Evolutionary conservation across 1,140 invertebrate species (phyloP), one percentile per base, ranked within the genome.

Genomic region (Cotesia chilonis): DNA sequence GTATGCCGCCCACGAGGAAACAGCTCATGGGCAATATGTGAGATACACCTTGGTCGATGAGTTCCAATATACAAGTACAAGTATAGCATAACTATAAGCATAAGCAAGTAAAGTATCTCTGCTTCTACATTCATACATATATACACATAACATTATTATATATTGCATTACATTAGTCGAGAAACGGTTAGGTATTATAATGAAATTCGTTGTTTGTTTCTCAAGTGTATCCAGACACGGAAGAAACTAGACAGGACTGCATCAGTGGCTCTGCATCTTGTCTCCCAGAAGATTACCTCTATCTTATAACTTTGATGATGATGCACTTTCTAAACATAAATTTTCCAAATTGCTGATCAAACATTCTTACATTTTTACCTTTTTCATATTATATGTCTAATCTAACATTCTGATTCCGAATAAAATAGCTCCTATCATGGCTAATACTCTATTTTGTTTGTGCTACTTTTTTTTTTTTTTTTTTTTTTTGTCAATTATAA

Each of bases 1-100:
- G 82, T 78, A 57, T 77, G 72, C 80, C 81, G 82, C 82, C 82
- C 80, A 83, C 82, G 76, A 80, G 77, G 74, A 75, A 76, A 77
- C 73, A 71, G 76, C 75, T 74, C 61, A 66, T 71, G 75, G 77
- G 63, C 70, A 71, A 51, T 65, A 17, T 14, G 12, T 20, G 60
- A 71, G 64, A 65, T 12, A 61, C 28, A 61, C 4, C n/a, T 59
- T 59, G 61, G 59, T n/a, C 35, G n/a, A 35, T 28, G 14, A 41
- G 9, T 61, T 37, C 28, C 28, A 17, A 47, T 51, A 35, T 52
- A 63, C 14, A 37, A 63, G 20, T 36, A 63, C 47, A 41, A n/a
- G 14, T 63, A 52, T 51, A 63, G 28, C 28, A 28, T 28, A 28
- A 28, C 28, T 28, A 28, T 28, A 28, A 28, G 28, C 28, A 28